These are phyloP conservation scores for Teleogryllus occipitalis DNA, from an alignment of 1,140 invertebrate species.

Conservation along the genomic window DNA sequence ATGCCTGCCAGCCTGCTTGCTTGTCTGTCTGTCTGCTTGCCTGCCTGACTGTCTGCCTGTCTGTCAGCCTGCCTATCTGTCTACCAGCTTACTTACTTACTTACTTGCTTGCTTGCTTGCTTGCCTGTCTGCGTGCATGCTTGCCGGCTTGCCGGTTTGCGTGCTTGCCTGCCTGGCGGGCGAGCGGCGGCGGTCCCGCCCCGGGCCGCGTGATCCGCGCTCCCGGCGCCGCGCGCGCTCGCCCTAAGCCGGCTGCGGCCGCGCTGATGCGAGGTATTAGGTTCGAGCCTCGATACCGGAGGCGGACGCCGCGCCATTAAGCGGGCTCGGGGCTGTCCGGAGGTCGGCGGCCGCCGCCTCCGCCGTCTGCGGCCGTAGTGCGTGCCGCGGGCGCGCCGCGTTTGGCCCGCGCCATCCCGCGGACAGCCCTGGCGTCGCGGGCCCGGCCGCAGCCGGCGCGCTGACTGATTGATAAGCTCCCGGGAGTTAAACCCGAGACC, in stretches of 20 bases:
- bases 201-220: neutral
- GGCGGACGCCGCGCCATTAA: neutral
- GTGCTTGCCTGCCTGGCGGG: too few relatives aligned
- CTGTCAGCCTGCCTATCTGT: too few relatives aligned
- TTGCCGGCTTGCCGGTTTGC: too few relatives aligned
- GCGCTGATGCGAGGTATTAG: conserved; percentile 3
- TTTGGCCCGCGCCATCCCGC: neutral
- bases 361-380: too few relatives aligned
- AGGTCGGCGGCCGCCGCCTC: too few relatives aligned
- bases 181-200: neutral
- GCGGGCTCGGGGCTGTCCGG: neutral
- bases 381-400: too few relatives aligned
- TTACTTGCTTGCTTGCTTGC: too few relatives aligned
- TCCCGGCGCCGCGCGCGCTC: neutral
- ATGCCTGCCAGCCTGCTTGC: too few relatives aligned
- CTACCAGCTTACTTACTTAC: too few relatives aligned
- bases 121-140: too few relatives aligned
- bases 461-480: conserved; percentile 3
- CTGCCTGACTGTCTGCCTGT: too few relatives aligned
- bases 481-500: conserved; percentile 2
- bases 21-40: too few relatives aligned
- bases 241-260: neutral
- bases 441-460: neutral
- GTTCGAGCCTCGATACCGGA: neutral
- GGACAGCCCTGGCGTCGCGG: neutral